phyloP scores from a whole-genome alignment of 2,888 invertebrate genomes.

The Ischnus inquisitorius region DNA sequence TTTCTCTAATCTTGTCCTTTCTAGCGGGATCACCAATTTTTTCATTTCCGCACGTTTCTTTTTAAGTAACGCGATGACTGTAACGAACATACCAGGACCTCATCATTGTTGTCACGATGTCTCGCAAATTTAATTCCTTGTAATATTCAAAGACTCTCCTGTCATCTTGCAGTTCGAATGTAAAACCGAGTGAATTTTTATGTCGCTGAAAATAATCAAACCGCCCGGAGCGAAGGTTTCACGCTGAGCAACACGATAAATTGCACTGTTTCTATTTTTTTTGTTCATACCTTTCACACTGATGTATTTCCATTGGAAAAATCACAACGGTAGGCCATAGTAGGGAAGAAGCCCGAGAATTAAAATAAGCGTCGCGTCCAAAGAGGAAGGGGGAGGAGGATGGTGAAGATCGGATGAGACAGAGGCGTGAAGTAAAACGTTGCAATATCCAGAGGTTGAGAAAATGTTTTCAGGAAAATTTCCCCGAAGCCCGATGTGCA shows the following conservation, averaged over 20 bases:
- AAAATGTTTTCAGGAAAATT: slow-evolving; percentile 76
- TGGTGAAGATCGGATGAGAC: background rate
- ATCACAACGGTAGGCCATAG: background rate
- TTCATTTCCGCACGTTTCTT: slow-evolving; percentile 25
- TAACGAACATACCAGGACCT: background rate
- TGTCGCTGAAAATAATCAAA: background rate
- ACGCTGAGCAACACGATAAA: background rate
- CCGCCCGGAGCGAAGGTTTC: background rate
- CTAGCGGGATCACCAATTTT: background rate
- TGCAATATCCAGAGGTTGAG: slow-evolving; percentile 54
- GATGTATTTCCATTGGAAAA: slow-evolving; percentile 14
- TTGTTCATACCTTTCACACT: background rate
- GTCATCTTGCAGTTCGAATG: background rate
- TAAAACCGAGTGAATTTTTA: background rate
- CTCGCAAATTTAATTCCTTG: slow-evolving; percentile 9
- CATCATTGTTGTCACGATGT: slow-evolving; percentile 12
- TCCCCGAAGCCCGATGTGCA: slow-evolving; percentile 78
- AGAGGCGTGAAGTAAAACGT: slow-evolving; percentile 50
- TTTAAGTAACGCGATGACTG: background rate
- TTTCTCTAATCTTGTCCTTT: slow-evolving; percentile 20
- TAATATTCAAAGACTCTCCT: background rate
- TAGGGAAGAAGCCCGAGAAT: background rate
- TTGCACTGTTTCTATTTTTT: background rate
- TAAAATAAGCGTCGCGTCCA: slow-evolving; percentile 21
- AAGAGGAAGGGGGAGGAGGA: slow-evolving; percentile 27